Conservation (phyloP, 2,113 vertebrate species). For the Xenopus borealis region DNA sequence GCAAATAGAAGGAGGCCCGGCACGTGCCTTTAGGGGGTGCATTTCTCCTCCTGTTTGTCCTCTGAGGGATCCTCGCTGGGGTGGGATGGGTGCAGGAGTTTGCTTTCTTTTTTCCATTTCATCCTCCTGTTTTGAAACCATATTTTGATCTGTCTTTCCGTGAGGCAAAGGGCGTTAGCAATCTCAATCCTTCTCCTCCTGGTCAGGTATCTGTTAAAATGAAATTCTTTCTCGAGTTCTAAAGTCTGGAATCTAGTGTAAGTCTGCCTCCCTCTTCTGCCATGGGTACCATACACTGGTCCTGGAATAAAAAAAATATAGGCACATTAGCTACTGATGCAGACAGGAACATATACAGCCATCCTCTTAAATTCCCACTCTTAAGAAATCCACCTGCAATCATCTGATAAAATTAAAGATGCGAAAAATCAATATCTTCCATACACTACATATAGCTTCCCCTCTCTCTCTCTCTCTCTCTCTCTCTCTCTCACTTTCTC, state of each 20-base stretch:
- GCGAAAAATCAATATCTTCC: too few species aligned
- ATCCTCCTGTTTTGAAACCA: constrained; percentile 85
- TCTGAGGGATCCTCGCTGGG: constrained; percentile 73
- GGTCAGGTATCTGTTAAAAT: constrained; percentile 82
- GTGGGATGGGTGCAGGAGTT: constrained; percentile 76
- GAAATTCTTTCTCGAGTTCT: constrained; percentile 82
- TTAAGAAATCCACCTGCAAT: neutral
- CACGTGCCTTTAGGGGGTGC: constrained; percentile 51
- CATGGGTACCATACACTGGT: constrained; percentile 75
- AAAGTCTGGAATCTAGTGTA: constrained; percentile 81
- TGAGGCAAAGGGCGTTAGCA: constrained; percentile 78
- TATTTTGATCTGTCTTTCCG: constrained; percentile 83
- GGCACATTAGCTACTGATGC: neutral
- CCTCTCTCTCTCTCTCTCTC: too few species aligned
- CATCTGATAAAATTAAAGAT: too few species aligned
- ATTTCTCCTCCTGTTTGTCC: constrained; percentile 75
- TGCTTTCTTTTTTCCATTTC: constrained; percentile 85
- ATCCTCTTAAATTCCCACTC: neutral
- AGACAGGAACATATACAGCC: neutral
- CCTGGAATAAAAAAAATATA: constrained; percentile 60
- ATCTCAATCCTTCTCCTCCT: constrained; percentile 81
- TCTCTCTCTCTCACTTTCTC: too few species aligned
- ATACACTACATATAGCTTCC: too few species aligned
- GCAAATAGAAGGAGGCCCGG: constrained; percentile 23
- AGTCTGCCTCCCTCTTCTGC: constrained; percentile 78